phyloP scores from a whole-genome alignment of 2,888 invertebrate genomes.

The Piscicola geometra region DNA sequence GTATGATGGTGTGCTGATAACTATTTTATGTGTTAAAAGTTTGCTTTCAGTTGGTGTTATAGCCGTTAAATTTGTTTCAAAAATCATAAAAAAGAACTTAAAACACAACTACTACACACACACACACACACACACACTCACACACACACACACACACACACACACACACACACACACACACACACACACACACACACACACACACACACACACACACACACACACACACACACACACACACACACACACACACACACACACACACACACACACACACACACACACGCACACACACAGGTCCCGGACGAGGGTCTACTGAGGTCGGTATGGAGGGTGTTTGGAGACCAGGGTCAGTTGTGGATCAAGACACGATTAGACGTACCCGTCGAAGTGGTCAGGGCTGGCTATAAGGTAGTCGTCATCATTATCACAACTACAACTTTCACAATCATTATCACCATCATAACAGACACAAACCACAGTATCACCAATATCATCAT shows the following conservation, averaged over 20 bases:
- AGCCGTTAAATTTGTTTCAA: too few relatives aligned
- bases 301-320: slow-evolving; percentile 33
- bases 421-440: background rate
- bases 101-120: too few relatives aligned
- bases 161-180: too few relatives aligned
- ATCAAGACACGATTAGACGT: slow-evolving; percentile 49
- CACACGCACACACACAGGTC: slow-evolving; percentile 17
- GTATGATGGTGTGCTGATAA: too few relatives aligned
- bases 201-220: background rate
- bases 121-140: too few relatives aligned
- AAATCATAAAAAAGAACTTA: too few relatives aligned
- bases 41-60: too few relatives aligned
- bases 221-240: background rate
- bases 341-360: slow-evolving; percentile 55
- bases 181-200: too few relatives aligned
- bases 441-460: background rate
- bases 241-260: background rate
- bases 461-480: background rate
- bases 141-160: too few relatives aligned
- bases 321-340: slow-evolving; percentile 50
- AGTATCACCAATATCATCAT: background rate
- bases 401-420: slow-evolving; percentile 51
- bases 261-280: background rate
- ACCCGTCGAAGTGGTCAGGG: slow-evolving; percentile 47
- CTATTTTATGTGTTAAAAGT: too few relatives aligned